Evolutionary conservation across 2,113 vertebrate species (phyloP), one percentile per base, ranked within the genome.

Genomic region (Scalopus aquaticus): DNA sequence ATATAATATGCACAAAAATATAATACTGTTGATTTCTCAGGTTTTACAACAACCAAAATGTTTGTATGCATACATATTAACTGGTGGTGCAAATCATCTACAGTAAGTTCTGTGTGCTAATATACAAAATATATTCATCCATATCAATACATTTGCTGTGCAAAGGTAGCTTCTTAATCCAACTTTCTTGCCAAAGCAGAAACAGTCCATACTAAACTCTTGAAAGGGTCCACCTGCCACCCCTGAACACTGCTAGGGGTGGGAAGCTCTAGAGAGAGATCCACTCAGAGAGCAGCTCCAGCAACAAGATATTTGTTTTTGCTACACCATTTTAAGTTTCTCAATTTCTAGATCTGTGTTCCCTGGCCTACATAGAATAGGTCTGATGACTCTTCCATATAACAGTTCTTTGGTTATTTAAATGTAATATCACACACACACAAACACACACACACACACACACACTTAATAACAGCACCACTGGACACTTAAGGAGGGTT

Each of bases 11-110:
- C 78, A 13, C 44, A 80, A 44, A 83, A 90, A 56, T 80, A 64
- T 72, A 79, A 58, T 67, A 35, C 26, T 46, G 2, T 80, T 95
- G 65, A 76, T 51, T 92, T 92, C 74, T 85, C 56, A 64, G 56
- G 46, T 56, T 78, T 94, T 44, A 44, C 5, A 39, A 88, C 87
- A 94, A 95, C 20, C 32, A 30, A 87, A 86, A 16, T 35, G 17
- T 81, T 73, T 93, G 15, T 37, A 58, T 3, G 82, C 19, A 62
- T 56, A 92, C 28, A 69, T 37, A 70, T n/a, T 64, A 96, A 65
- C 2, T 69, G 83, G 26, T 49, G 49, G 82, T 49, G 20, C 42
- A 62, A 72, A 83, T 62, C 65, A 82, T 35, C 78, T 65, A 77
- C 28, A 42, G n/a, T 44, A n/a, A 79, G 3, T 28, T 64, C 77